phyloP scores from a whole-genome alignment of 2,797 vertebrate genomes.

The Galago senegalensis region DNA sequence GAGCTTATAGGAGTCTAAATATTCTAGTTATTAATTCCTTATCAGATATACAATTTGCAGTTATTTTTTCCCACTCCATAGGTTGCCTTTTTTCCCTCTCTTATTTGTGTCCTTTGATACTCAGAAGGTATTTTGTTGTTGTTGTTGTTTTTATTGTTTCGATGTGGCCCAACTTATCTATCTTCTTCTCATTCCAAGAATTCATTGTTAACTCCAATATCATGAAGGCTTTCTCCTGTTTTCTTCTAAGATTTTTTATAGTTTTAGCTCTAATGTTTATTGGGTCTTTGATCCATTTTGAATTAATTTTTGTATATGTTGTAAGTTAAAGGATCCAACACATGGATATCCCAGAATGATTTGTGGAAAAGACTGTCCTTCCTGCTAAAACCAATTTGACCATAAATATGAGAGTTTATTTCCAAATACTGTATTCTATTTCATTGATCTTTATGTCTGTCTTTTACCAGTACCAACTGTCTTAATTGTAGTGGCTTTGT shows the following conservation, averaged over 20 bases:
- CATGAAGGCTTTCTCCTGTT: neutral
- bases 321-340: neutral
- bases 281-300: neutral
- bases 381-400: neutral
- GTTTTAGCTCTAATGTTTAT: neutral
- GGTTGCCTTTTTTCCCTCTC: neutral
- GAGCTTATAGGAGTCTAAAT: neutral
- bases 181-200: neutral
- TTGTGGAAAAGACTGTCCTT: neutral
- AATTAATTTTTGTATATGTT: conserved; percentile 16
- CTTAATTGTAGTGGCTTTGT: neutral
- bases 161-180: neutral
- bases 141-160: neutral
- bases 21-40: neutral
- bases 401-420: neutral
- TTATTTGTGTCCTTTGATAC: neutral
- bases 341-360: neutral
- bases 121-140: neutral
- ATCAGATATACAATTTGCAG: neutral
- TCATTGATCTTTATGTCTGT: neutral
- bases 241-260: neutral
- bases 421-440: neutral
- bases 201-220: neutral
- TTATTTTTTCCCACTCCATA: neutral
- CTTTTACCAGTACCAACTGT: neutral